Percentiles rank a stretch among this genome's conserved stretches.
These are phyloP conservation scores for Tribolium castaneum DNA, from an alignment of 1,140 invertebrate genomes.

Conservation along the genomic window DNA sequence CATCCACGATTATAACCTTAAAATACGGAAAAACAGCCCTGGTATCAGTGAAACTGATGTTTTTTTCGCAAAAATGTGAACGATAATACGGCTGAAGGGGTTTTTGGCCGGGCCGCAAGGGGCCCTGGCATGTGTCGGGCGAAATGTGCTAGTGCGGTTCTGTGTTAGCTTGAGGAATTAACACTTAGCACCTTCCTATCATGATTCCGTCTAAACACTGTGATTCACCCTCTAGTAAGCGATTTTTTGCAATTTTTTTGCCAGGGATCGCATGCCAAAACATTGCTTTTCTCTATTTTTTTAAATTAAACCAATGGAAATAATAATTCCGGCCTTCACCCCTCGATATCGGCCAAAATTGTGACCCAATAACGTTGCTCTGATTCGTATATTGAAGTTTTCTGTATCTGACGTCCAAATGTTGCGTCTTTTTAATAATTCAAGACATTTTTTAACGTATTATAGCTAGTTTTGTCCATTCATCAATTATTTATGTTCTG, in stretches of 20 bases:
- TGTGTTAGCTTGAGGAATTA: constrained; percentile 19
- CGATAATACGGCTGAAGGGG: background rate
- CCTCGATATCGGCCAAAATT: background rate
- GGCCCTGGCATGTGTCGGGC: constrained; percentile 20
- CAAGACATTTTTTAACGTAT: background rate
- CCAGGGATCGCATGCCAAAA: background rate
- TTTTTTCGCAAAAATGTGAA: constrained; percentile 9
- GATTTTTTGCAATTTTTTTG: constrained; percentile 25
- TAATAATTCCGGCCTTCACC: background rate
- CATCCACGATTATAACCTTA: constrained; percentile 48
- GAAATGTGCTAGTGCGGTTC: constrained; percentile 36
- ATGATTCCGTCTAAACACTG: constrained; percentile 63
- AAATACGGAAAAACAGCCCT: constrained; percentile 40
- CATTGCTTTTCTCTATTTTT: no score
- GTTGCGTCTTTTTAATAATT: background rate
- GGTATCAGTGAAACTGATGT: constrained; percentile 14
- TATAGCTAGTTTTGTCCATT: background rate
- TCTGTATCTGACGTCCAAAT: background rate
- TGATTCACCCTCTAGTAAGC: constrained; percentile 61
- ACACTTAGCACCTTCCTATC: constrained; percentile 22
- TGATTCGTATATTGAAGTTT: background rate
- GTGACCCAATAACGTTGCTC: background rate
- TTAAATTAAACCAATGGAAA: no score
- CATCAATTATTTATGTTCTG: background rate
- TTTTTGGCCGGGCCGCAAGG: background rate